Evolutionary conservation across 2,113 vertebrate genomes (phyloP).

Genomic region (Tetraodon nigroviridis): DNA sequence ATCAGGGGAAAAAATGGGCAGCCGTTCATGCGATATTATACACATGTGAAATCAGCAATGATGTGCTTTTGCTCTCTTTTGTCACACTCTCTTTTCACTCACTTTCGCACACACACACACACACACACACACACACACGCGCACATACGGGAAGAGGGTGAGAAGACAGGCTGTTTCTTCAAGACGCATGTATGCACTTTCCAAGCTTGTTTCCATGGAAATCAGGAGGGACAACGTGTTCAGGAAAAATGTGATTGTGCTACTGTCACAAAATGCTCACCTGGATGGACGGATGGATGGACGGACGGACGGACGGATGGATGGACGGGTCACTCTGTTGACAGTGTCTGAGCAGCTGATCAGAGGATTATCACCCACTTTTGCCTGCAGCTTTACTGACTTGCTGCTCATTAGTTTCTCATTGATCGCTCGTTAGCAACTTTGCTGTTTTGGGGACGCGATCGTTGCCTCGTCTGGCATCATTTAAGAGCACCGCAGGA

Average conservation of each 20-base stretch:
- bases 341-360: no score
- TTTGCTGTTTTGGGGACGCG: not conserved
- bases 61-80: no score
- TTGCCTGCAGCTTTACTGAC: not conserved
- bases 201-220: not conserved
- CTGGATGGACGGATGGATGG: slow-evolving; percentile 9
- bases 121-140: not conserved
- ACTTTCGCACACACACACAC: not conserved
- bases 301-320: not conserved
- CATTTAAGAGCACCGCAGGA: not conserved
- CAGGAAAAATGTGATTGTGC: not conserved
- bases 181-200: not conserved
- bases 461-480: not conserved
- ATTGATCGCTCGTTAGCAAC: not conserved
- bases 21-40: not conserved
- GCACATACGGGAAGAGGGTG: no score
- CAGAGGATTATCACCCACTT: no score
- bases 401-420: not conserved
- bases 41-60: not conserved
- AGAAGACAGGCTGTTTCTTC: not conserved
- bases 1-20: slow-evolving; percentile 24
- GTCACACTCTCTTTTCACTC: not conserved
- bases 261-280: slow-evolving; percentile 27
- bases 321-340: not conserved
- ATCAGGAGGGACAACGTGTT: slow-evolving; percentile 2